phyloP scores from a whole-genome alignment of 2,113 vertebrate species.

The Ictalurus punctatus region DNA sequence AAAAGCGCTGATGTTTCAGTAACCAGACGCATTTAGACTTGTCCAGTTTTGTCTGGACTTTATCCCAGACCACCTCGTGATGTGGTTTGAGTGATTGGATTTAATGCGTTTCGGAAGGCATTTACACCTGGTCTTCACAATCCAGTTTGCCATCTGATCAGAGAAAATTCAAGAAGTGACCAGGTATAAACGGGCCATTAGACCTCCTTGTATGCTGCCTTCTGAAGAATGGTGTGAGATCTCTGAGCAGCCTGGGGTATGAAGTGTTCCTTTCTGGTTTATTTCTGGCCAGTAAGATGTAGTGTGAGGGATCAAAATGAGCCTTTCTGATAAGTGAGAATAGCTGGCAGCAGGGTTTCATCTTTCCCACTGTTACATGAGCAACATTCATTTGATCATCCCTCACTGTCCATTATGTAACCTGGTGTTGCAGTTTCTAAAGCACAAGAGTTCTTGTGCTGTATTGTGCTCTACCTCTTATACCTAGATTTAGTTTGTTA shows the following conservation, averaged over 20 bases:
- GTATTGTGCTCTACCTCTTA: neutral
- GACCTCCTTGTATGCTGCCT: neutral
- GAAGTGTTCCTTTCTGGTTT: neutral
- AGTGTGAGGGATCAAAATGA: neutral
- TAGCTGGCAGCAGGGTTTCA: neutral
- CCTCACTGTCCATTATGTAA: constrained; percentile 12
- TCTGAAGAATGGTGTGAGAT: constrained; percentile 6
- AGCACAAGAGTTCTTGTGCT: neutral
- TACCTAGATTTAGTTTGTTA: neutral
- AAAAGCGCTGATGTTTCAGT: no score
- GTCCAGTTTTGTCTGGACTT: no score
- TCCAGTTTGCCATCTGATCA: no score
- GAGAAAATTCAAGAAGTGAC: no score
- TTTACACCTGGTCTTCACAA: no score
- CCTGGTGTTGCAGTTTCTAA: neutral
- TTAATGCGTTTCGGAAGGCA: no score
- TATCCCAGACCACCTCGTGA: no score
- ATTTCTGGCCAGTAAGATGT: neutral
- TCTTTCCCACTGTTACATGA: neutral
- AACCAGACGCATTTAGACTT: no score
- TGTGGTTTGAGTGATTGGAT: no score
- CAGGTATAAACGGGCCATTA: no score
- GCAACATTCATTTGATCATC: neutral
- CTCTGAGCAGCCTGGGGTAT: constrained; percentile 1
- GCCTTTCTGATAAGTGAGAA: neutral